phyloP scores from a whole-genome alignment of 2,113 vertebrate genomes.

The Ciconia maguari region DNA sequence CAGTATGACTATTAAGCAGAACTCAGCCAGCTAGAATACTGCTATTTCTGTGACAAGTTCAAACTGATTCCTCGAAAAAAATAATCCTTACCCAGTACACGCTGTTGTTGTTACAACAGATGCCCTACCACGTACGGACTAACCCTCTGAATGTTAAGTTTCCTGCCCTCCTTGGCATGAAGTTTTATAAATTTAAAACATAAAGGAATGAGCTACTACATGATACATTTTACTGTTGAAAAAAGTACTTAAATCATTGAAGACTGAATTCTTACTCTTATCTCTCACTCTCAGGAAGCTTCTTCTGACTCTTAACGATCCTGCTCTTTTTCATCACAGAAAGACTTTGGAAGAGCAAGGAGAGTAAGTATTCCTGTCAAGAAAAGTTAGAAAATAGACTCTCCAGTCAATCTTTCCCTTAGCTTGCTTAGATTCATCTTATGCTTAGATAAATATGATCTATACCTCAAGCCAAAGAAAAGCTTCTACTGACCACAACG shows the following conservation, averaged over 20 bases:
- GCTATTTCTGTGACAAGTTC: neutral
- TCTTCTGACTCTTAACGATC: neutral
- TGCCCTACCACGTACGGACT: neutral
- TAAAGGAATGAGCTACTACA: neutral
- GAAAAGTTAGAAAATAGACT: neutral
- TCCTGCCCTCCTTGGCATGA: neutral
- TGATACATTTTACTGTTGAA: neutral
- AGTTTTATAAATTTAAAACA: neutral
- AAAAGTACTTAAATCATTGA: neutral
- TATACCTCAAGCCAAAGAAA: neutral
- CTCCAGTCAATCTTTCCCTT: neutral
- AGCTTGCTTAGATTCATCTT: neutral
- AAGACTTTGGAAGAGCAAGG: neutral
- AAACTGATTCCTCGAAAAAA: neutral
- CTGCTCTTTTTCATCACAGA: neutral
- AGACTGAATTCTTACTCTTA: neutral
- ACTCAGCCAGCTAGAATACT: neutral
- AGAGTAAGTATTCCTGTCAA: neutral
- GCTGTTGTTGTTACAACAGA: neutral
- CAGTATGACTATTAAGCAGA: neutral
- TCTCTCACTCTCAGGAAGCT: neutral
- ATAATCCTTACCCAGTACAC: neutral
- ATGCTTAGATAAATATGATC: neutral
- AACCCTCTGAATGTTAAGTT: neutral
- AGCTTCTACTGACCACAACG: neutral